Evolutionary conservation across 2,888 invertebrate genomes (phyloP), one percentile per base, ranked within the genome.

Genomic region (Lutraria lutraria): DNA sequence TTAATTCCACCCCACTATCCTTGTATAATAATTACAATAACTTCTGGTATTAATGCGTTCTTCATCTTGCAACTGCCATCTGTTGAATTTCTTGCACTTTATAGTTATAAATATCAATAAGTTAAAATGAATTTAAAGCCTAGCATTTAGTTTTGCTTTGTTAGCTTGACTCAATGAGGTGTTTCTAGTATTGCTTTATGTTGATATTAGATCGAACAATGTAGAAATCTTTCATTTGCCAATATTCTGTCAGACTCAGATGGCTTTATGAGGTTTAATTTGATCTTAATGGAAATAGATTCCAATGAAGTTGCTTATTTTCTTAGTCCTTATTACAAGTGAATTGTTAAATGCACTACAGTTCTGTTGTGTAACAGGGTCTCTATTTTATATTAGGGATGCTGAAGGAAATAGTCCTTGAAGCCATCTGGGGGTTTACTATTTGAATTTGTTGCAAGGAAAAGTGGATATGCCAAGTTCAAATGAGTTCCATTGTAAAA

Each of bases 401-500:
- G n/a, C 25, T 68, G n/a, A 25, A 3, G 56, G 3, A 68, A 68
- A 25, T 10, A 68, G 13, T 25, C 34, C 16, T 34, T 31, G 31
- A 13, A 76, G 76, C 76, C 76, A 76, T 76, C 63, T 76, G 76
- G 76, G n/a, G 76, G 31, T 15, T 31, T 19, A 76, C 29, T 68
- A 31, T 4, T 76, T 76, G 76, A 76, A 76, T 34, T 76, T 34
- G 34, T 76, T 76, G 31, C 76, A 76, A 76, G 76, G 76, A 31
- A 76, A 76, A n/a, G 13, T 76, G 31, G 76, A 31, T 31, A 34
- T 76, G 34, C 76, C 76, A 76, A 76, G 76, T 76, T 76, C 34
- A 76, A 76, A 76, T 76, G 76, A 76, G 76, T 76, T 76, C 76
- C 76, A 76, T 19, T 76, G 31, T n/a, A 34, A 76, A 68, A n/a